These are phyloP conservation scores for Thunnus maccoyii DNA, from an alignment of 2,113 vertebrate genomes.

Conservation along the genomic window DNA sequence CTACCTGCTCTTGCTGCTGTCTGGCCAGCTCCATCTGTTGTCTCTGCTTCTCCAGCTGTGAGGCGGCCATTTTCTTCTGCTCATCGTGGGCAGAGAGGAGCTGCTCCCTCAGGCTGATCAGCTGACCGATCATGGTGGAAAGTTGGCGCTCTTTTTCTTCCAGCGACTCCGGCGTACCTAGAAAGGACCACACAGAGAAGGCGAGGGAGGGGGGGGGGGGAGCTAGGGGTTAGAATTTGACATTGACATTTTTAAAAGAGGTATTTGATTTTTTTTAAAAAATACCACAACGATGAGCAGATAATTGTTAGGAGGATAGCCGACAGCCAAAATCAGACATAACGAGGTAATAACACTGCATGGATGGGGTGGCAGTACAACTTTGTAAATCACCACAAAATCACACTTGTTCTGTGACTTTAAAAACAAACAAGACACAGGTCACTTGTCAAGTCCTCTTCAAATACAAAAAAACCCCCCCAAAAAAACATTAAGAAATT, in stretches of 20 bases:
- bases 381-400: not conserved
- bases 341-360: too few species aligned
- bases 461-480: not conserved
- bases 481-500: not conserved
- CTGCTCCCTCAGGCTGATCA: slow-evolving; percentile 96
- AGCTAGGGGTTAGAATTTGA: not conserved
- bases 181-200: not conserved
- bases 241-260: not conserved
- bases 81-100: slow-evolving; percentile 94
- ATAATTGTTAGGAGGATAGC: too few species aligned
- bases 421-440: not conserved
- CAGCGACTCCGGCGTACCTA: slow-evolving; percentile 93
- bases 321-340: too few species aligned
- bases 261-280: not conserved
- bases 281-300: too few species aligned
- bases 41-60: slow-evolving; percentile 96
- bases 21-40: slow-evolving; percentile 97
- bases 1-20: slow-evolving; percentile 96
- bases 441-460: not conserved
- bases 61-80: slow-evolving; percentile 96
- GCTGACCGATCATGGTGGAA: slow-evolving; percentile 95
- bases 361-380: too few species aligned
- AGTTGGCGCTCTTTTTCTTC: slow-evolving; percentile 95
- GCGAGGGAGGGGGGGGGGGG: too few species aligned
- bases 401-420: not conserved